Evolutionary conservation across 2,113 vertebrate species (phyloP).

Genomic region (Plecturocebus donacophilus): DNA sequence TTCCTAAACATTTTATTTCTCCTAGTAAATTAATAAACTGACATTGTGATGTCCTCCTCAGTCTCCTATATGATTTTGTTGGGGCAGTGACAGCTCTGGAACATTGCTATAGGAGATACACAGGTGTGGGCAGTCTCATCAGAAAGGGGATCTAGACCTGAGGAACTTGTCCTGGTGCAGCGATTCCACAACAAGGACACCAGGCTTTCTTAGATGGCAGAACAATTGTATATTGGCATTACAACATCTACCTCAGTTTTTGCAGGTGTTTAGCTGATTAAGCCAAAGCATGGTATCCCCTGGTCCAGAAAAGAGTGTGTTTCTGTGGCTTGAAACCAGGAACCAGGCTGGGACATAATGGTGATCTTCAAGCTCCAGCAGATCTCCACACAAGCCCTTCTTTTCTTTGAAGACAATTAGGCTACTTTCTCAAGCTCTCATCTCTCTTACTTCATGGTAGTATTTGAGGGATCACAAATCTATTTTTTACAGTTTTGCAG

Average conservation of each 20-base stretch:
- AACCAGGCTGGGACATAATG: not conserved
- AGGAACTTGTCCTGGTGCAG: not conserved
- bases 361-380: not conserved
- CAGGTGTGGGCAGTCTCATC: not conserved
- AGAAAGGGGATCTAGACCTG: not conserved
- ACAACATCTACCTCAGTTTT: not conserved
- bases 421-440: not conserved
- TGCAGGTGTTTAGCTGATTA: not conserved
- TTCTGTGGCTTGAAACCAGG: conserved; percentile 29
- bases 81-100: not conserved
- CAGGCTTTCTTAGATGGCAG: not conserved
- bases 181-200: not conserved
- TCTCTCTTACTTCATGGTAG: not conserved
- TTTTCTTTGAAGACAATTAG: not conserved
- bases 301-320: not conserved
- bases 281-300: not conserved
- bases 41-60: not conserved
- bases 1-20: not conserved
- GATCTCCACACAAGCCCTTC: not conserved
- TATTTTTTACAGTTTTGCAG: not conserved
- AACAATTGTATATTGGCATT: not conserved
- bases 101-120: not conserved
- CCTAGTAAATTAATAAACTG: not conserved
- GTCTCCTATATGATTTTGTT: not conserved
- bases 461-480: not conserved